phyloP scores from a whole-genome alignment of 2,888 invertebrate genomes.

The Craniophora ligustri region DNA sequence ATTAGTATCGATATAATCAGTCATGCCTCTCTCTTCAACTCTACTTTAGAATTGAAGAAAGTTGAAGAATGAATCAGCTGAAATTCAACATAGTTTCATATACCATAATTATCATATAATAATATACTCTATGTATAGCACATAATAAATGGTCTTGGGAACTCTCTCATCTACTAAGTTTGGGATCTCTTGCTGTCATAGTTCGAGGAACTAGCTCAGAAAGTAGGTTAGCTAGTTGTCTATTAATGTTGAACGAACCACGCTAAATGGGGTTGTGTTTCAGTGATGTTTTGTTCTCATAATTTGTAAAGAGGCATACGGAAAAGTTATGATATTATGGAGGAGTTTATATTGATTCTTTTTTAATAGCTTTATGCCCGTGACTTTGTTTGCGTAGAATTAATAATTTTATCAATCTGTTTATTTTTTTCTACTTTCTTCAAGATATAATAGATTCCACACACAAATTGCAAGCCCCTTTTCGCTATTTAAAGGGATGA shows the following conservation, averaged over 20 bases:
- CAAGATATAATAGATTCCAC: too few relatives aligned
- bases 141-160: conserved; percentile 18
- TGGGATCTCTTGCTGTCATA: conserved; percentile 13
- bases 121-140: conserved; percentile 7
- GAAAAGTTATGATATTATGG: too few relatives aligned
- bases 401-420: too few relatives aligned
- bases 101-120: conserved; percentile 13
- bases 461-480: too few relatives aligned
- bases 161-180: conserved; percentile 10
- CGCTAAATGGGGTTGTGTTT: conserved; percentile 1
- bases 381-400: too few relatives aligned
- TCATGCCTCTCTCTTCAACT: too few relatives aligned
- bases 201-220: neutral
- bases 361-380: too few relatives aligned
- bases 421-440: too few relatives aligned
- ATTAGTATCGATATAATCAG: too few relatives aligned
- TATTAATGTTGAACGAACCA: conserved; percentile 4
- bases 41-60: too few relatives aligned
- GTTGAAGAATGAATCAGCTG: neutral
- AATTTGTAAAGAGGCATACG: neutral
- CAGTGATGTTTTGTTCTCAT: neutral
- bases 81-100: conserved; percentile 9
- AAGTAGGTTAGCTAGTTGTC: conserved; percentile 27
- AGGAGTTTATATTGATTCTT: too few relatives aligned
- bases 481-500: too few relatives aligned